Percentiles rank a stretch among this genome's conserved stretches.
phyloP scores from a whole-genome alignment of 2,113 vertebrate genomes.

The Xerus inauris region DNA sequence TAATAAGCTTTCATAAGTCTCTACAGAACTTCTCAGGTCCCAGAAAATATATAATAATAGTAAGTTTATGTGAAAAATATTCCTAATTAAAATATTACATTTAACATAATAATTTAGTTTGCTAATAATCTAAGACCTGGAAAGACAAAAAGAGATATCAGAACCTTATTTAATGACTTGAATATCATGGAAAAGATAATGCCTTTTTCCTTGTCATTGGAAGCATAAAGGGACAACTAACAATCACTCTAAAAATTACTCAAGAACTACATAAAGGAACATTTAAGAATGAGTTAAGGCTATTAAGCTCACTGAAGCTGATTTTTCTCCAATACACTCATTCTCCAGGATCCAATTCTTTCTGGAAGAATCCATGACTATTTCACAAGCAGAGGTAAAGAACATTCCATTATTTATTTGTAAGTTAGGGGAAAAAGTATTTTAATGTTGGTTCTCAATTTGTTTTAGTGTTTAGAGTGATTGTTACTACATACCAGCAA shows the following conservation, averaged over 20 bases:
- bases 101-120: constrained; percentile 25
- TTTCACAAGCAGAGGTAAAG: constrained; percentile 5
- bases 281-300: constrained; percentile 34
- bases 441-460: constrained; percentile 50
- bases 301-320: constrained; percentile 47
- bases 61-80: neutral
- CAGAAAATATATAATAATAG: neutral
- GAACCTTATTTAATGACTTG: constrained; percentile 32
- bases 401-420: constrained; percentile 66
- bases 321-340: neutral
- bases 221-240: neutral
- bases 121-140: constrained; percentile 50
- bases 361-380: neutral
- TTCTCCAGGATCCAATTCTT: constrained; percentile 65
- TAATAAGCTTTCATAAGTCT: constrained; percentile 4
- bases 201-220: neutral
- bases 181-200: neutral
- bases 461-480: constrained; percentile 49
- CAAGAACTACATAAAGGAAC: constrained; percentile 58
- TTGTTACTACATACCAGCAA: neutral
- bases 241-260: constrained; percentile 38
- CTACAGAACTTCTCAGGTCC: neutral
- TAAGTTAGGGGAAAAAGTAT: constrained; percentile 48
- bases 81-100: neutral
- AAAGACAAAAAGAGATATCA: neutral